Conservation (phyloP, 2,113 vertebrate species). For the Acrocephalus arundinaceus region DNA sequence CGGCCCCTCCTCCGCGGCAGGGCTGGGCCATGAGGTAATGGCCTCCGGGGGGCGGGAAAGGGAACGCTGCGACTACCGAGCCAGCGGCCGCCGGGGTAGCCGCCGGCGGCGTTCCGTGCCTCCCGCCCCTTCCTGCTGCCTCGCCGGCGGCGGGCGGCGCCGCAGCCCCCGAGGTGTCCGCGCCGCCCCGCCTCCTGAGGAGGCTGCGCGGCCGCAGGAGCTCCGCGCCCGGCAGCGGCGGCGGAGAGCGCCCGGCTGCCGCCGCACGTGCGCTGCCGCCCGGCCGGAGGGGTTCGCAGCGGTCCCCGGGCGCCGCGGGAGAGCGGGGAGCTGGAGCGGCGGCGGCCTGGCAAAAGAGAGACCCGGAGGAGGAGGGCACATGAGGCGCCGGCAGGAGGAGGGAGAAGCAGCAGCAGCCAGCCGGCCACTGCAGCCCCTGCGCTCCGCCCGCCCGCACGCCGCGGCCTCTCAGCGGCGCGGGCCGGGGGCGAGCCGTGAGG, state of each 20-base stretch:
- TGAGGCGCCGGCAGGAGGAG: background rate
- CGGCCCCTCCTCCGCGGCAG: slow-evolving; percentile 8
- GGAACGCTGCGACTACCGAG: background rate
- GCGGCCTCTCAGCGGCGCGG: background rate
- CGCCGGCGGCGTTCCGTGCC: background rate
- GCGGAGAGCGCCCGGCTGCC: background rate
- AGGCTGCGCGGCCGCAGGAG: background rate
- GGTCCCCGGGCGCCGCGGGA: background rate
- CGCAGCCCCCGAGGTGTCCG: background rate
- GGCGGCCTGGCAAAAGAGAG: background rate
- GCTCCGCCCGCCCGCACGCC: background rate
- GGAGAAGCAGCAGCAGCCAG: background rate
- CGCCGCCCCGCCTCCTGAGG: background rate
- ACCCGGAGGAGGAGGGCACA: background rate
- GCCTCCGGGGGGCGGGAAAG: slow-evolving; percentile 18
- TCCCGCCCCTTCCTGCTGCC: background rate
- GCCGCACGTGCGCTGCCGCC: background rate
- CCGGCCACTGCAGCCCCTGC: background rate
- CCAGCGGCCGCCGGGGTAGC: background rate
- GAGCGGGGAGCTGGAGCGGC: background rate
- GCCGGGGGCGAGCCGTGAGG: background rate
- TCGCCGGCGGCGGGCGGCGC: background rate
- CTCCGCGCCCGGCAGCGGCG: background rate
- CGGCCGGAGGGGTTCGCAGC: background rate
- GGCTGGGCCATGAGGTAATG: slow-evolving; percentile 53